Conservation (phyloP, 2,113 vertebrate species). For the Lucifuga dentata region DNA sequence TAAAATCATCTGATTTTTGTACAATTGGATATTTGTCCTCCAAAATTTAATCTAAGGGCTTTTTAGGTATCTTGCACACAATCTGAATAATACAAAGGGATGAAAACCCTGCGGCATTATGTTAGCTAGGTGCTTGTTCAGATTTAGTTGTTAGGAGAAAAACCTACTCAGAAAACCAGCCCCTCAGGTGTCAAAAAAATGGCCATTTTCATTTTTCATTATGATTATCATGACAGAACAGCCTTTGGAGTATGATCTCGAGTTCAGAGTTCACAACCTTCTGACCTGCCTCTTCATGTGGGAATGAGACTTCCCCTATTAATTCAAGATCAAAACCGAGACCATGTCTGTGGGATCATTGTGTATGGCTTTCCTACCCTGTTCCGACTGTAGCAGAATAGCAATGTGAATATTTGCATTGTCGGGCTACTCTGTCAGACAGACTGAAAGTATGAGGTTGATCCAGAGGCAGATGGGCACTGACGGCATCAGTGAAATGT, state of each 20-base stretch:
- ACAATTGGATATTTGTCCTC: too few species aligned
- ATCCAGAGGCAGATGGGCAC: slow-evolving; percentile 51
- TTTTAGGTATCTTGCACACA: too few species aligned
- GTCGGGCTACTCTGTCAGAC: slow-evolving; percentile 35
- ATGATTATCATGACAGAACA: slow-evolving; percentile 35
- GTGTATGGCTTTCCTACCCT: slow-evolving; percentile 7
- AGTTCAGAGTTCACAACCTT: slow-evolving; percentile 35
- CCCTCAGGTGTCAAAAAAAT: neutral
- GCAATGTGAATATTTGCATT: slow-evolving; percentile 61
- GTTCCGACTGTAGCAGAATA: slow-evolving; percentile 59
- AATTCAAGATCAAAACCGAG: slow-evolving; percentile 28
- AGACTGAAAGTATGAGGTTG: slow-evolving; percentile 27
- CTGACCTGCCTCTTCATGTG: slow-evolving; percentile 38
- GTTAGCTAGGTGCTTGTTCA: neutral
- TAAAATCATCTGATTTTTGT: too few species aligned
- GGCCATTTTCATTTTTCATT: slow-evolving; percentile 43
- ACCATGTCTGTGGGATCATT: slow-evolving; percentile 9
- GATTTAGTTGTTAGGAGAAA: neutral
- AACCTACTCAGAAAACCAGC: neutral
- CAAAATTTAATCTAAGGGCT: too few species aligned
- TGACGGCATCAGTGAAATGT: slow-evolving; percentile 48
- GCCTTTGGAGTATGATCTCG: slow-evolving; percentile 19
- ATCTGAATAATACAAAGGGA: too few species aligned
- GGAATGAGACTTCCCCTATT: slow-evolving; percentile 31
- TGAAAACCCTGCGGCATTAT: neutral